Conservation (phyloP, 2,113 vertebrate genomes). For the Regulus satrapa region DNA sequence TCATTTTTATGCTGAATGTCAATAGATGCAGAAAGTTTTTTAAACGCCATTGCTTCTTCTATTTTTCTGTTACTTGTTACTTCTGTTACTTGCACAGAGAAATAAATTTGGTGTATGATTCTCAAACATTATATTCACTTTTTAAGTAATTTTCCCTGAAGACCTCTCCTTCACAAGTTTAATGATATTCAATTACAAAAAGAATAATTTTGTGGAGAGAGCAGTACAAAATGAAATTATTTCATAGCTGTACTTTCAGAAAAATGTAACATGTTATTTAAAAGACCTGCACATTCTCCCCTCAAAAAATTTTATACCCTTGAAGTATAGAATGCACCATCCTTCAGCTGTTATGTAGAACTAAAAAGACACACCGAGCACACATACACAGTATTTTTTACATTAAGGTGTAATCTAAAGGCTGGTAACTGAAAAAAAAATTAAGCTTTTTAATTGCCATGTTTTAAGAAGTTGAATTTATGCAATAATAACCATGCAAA, state of each 20-base stretch:
- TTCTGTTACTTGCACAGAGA: not conserved
- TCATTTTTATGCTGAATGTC: not conserved
- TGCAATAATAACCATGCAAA: not conserved
- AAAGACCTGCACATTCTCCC: not conserved
- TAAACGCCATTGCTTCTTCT: not conserved
- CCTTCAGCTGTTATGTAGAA: not conserved
- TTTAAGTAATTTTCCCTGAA: not conserved
- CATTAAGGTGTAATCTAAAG: not conserved
- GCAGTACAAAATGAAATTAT: not conserved
- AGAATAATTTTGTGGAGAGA: not conserved
- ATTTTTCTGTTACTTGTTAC: not conserved
- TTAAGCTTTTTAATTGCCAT: not conserved
- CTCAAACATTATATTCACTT: not conserved
- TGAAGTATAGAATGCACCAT: accelerated
- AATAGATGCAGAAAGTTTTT: not conserved
- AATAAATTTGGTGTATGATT: not conserved
- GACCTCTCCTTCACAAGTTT: not conserved
- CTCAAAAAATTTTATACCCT: not conserved
- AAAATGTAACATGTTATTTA: not conserved
- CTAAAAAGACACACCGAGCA: not conserved
- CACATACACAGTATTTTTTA: not conserved
- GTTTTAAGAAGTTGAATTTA: not conserved
- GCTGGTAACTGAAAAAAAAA: not conserved
- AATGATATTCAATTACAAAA: not conserved
- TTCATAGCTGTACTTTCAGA: not conserved